phyloP scores from a whole-genome alignment of 2,888 invertebrate genomes.

The Perizoma flavofasciatum region DNA sequence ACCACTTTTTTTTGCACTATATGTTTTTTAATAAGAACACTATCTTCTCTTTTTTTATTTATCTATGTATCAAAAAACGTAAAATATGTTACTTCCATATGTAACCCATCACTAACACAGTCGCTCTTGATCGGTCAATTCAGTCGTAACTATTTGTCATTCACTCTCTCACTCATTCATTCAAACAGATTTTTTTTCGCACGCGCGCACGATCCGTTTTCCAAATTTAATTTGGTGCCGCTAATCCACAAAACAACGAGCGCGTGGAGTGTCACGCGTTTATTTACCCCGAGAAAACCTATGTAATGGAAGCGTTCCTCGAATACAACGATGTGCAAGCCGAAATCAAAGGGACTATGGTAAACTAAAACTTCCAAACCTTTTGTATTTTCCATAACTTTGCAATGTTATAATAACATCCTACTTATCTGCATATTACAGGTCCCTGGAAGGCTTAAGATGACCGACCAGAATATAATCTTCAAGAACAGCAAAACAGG shows the following conservation, averaged over 20 bases:
- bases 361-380: slow-evolving; percentile 57
- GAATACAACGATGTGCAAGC: slow-evolving; percentile 94
- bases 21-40: too few species aligned
- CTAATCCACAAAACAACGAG: slow-evolving; percentile 14
- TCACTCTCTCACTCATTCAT: background rate
- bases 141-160: too few species aligned
- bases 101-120: too few species aligned
- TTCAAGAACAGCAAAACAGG: slow-evolving; percentile 99
- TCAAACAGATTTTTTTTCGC: slow-evolving; percentile 1
- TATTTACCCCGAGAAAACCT: slow-evolving; percentile 3
- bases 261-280: slow-evolving; percentile 15
- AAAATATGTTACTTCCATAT: too few species aligned
- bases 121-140: too few species aligned
- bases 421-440: slow-evolving; percentile 60
- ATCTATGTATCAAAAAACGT: too few species aligned
- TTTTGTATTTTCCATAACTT: background rate
- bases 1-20: too few species aligned
- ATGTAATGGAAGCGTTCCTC: slow-evolving; percentile 88
- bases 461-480: slow-evolving; percentile 94
- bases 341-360: slow-evolving; percentile 94
- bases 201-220: slow-evolving; percentile 6
- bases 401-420: background rate
- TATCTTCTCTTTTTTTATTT: too few species aligned
- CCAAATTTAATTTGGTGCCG: slow-evolving; percentile 22
- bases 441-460: slow-evolving; percentile 95